Evolutionary conservation across 2,797 vertebrate genomes (phyloP).

Genomic region (Rhinatrema bivittatum): DNA sequence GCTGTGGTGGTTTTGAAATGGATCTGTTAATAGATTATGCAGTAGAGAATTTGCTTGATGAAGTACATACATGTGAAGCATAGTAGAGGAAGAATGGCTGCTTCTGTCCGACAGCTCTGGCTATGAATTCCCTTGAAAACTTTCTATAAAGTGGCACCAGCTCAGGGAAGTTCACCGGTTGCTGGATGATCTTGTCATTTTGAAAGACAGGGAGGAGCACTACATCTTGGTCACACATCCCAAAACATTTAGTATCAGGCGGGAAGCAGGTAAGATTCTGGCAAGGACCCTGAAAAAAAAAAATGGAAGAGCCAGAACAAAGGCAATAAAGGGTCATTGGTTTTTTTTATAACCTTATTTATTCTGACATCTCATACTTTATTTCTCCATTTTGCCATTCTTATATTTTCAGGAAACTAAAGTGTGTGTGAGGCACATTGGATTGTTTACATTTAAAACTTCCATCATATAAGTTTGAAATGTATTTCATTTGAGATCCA

Average conservation of each 20-base stretch:
- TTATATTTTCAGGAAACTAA: no score
- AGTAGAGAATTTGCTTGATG: no score
- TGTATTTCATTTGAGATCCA: no score
- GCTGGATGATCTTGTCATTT: conserved; percentile 68
- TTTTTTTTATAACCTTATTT: no score
- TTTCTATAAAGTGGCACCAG: conserved; percentile 69
- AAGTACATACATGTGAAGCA: conserved; percentile 85
- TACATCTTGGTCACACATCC: conserved; percentile 63
- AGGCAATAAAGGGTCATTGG: no score
- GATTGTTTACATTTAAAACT: no score
- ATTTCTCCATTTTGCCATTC: no score
- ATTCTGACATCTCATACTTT: no score
- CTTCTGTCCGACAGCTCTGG: conserved; percentile 38
- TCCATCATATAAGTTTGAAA: no score
- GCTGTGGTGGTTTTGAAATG: no score
- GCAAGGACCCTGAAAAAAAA: conserved; percentile 78
- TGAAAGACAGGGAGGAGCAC: conserved; percentile 71
- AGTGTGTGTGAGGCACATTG: no score
- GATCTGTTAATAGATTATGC: no score
- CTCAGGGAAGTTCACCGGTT: conserved; percentile 73
- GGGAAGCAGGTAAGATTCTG: conserved; percentile 87
- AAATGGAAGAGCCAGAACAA: neutral
- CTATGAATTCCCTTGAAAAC: conserved; percentile 72
- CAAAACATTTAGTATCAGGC: conserved; percentile 70
- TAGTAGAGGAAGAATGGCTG: conserved; percentile 91